Percentiles rank a stretch among this genome's conserved stretches.
Evolutionary conservation across 1,140 invertebrate genomes (phyloP).

Genomic region (Bombus confusus): DNA sequence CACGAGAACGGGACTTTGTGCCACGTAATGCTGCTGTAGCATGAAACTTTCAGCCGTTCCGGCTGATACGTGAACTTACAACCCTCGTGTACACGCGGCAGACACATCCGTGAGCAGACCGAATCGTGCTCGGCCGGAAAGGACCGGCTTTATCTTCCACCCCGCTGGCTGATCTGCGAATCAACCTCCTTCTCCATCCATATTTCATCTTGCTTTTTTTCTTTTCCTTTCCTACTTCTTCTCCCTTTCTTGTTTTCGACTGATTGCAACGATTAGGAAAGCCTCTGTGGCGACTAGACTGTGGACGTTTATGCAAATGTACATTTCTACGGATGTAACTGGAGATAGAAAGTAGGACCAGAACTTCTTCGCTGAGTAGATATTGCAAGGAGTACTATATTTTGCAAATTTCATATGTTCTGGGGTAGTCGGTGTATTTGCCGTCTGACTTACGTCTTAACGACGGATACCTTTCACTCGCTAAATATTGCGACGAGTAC

Average conservation of each 20-base stretch:
- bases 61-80: conserved; percentile 55
- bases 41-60: conserved; percentile 59
- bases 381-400: too few species aligned
- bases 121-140: conserved; percentile 23
- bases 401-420: too few species aligned
- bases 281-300: background rate
- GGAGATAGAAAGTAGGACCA: too few species aligned
- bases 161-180: background rate
- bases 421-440: too few species aligned
- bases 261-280: background rate
- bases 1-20: conserved; percentile 66
- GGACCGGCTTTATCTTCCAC: conserved; percentile 18
- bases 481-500: too few species aligned
- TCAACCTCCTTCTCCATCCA: background rate
- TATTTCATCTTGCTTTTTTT: background rate
- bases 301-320: background rate
- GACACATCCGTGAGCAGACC: conserved; percentile 18
- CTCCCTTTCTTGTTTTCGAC: too few species aligned
- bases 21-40: conserved; percentile 62
- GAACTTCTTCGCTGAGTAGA: too few species aligned
- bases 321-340: background rate
- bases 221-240: fast-evolving
- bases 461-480: too few species aligned
- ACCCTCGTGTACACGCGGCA: background rate
- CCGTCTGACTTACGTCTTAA: too few species aligned